Conservation (phyloP, 2,113 vertebrate species). For the Paracanthobrama guichenoti region DNA sequence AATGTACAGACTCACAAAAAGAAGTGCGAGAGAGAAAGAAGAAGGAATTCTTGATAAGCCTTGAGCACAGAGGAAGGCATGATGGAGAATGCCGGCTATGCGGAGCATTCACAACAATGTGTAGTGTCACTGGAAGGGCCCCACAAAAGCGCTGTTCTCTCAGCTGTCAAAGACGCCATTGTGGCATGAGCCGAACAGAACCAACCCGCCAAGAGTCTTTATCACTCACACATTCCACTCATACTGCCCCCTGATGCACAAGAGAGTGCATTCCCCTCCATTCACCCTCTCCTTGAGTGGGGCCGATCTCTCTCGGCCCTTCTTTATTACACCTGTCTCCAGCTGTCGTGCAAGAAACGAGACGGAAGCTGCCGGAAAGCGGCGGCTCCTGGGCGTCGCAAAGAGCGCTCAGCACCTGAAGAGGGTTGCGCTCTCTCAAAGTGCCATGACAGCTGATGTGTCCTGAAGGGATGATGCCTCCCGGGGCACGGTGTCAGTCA, state of each 20-base stretch:
- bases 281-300: slow-evolving; percentile 59
- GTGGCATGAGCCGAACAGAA: slow-evolving; percentile 82
- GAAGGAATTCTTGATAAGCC: slow-evolving; percentile 79
- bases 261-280: slow-evolving; percentile 71
- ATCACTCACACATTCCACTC: slow-evolving; percentile 92
- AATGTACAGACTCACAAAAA: slow-evolving; percentile 58
- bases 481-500: slow-evolving; percentile 86
- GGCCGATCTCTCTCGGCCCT: slow-evolving; percentile 55
- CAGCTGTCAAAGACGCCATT: slow-evolving; percentile 94
- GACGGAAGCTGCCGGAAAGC: slow-evolving; percentile 63
- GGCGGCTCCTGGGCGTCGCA: slow-evolving; percentile 60
- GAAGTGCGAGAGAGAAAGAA: slow-evolving; percentile 73
- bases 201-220: slow-evolving; percentile 88
- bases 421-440: slow-evolving; percentile 25
- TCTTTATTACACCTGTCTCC: slow-evolving; percentile 54
- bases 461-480: slow-evolving; percentile 80
- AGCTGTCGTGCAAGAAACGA: slow-evolving; percentile 66
- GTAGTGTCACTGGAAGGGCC: slow-evolving; percentile 79
- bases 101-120: slow-evolving; percentile 95
- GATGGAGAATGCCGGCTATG: slow-evolving; percentile 90
- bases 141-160: slow-evolving; percentile 93
- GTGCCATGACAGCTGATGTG: slow-evolving; percentile 62
- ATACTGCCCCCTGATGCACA: slow-evolving; percentile 80
- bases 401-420: slow-evolving; percentile 61
- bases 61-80: slow-evolving; percentile 77